Evolutionary conservation across 2,888 invertebrate species (phyloP).

Genomic region (Stomorhina lunata): DNA sequence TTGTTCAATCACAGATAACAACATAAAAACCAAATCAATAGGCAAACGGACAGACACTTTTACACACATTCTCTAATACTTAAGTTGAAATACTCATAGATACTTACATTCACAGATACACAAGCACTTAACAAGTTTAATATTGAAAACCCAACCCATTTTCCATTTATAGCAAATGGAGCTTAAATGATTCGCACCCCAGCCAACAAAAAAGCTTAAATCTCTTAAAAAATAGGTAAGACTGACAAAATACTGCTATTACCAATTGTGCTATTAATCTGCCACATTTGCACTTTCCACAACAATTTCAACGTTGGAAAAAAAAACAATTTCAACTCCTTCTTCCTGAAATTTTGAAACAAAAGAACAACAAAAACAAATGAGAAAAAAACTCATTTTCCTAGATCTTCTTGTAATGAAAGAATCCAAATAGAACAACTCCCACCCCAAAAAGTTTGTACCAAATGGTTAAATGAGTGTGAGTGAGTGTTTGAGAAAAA

Average conservation of each 20-base stretch:
- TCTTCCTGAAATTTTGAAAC: not conserved
- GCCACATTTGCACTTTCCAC: constrained; percentile 77
- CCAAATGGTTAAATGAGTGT: constrained; percentile 56
- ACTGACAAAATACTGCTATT: constrained; percentile 73
- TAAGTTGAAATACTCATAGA: not conserved
- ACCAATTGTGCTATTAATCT: constrained; percentile 78
- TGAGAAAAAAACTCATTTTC: constrained; percentile 14
- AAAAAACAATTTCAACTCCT: constrained; percentile 42
- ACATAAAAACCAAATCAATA: constrained; percentile 57
- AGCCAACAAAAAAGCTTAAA: constrained; percentile 1
- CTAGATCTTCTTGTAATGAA: constrained; percentile 1
- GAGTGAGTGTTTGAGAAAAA: not conserved
- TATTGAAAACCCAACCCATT: constrained; percentile 62
- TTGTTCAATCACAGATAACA: constrained; percentile 66
- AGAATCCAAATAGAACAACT: constrained; percentile 56
- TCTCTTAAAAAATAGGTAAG: not conserved
- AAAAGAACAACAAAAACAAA: constrained; percentile 7
- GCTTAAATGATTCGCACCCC: constrained; percentile 61
- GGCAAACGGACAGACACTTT: constrained; percentile 1
- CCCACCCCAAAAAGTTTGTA: constrained; percentile 69
- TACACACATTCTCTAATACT: constrained; percentile 25
- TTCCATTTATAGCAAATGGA: constrained; percentile 56
- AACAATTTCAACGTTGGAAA: constrained; percentile 62
- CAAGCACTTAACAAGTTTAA: not conserved
- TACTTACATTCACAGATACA: constrained; percentile 24